A percentile compares a stretch with the other conserved stretches of the same genome.
These are phyloP conservation scores for Galerucella pusilla DNA, from an alignment of 2,888 invertebrate species.

Conservation along the genomic window DNA sequence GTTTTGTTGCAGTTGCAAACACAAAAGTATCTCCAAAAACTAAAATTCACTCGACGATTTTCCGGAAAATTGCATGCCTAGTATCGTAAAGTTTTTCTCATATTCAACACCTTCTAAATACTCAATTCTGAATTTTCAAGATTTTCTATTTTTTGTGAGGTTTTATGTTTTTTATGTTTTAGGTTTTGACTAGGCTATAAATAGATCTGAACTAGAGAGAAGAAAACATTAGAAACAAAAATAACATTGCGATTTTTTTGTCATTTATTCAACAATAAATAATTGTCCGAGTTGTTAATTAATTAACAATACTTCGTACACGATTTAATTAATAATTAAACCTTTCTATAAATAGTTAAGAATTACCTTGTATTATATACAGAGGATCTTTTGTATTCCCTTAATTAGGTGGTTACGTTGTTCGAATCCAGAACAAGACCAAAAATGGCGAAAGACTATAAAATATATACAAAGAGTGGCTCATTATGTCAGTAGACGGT, in stretches of 20 bases:
- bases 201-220: no score
- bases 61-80: no score
- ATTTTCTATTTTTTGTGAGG: no score
- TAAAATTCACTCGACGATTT: no score
- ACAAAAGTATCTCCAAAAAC: not conserved
- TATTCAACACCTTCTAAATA: no score
- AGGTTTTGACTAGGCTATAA: no score
- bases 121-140: no score
- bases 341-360: constrained; percentile 61
- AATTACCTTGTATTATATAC: constrained; percentile 61
- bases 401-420: constrained; percentile 59
- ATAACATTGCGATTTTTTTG: constrained; percentile 16
- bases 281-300: constrained; percentile 48
- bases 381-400: constrained; percentile 55
- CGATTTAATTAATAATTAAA: constrained; percentile 63
- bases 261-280: constrained; percentile 39
- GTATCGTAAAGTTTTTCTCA: no score
- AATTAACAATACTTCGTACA: constrained; percentile 59
- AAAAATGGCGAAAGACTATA: constrained; percentile 63
- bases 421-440: constrained; percentile 57
- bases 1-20: constrained; percentile 10
- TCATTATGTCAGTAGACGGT: constrained; percentile 61
- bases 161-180: no score
- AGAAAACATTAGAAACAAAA: no score
- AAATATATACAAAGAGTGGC: constrained; percentile 62